Evolutionary conservation across 2,888 invertebrate genomes (phyloP).

Genomic region (Esperia sulphurella): DNA sequence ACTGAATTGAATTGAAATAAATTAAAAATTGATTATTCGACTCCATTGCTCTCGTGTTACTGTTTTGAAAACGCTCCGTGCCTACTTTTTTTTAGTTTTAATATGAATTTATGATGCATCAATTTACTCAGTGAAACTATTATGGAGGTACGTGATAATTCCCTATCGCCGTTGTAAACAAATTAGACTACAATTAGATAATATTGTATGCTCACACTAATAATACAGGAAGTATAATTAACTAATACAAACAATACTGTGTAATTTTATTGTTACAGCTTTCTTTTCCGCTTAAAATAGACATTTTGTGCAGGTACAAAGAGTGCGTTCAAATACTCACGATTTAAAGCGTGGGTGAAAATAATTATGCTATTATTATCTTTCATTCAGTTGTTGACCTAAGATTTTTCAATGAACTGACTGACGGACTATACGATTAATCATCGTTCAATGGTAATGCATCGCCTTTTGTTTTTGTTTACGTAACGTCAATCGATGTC

Average conservation of each 20-base stretch:
- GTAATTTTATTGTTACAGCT: constrained; percentile 26
- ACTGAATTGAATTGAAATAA: no score
- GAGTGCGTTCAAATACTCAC: background rate
- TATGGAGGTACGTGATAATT: no score
- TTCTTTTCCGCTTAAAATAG: constrained; percentile 6
- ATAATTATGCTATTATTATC: constrained; percentile 27
- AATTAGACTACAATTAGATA: constrained; percentile 1
- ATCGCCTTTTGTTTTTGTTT: constrained; percentile 58
- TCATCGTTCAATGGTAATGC: constrained; percentile 59
- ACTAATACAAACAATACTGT: constrained; percentile 14
- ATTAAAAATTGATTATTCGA: no score
- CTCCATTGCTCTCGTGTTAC: no score
- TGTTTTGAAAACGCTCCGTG: no score
- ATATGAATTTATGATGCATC: background rate
- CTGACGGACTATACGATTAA: constrained; percentile 36
- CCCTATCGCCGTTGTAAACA: background rate
- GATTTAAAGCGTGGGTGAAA: background rate
- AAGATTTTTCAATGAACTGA: constrained; percentile 40
- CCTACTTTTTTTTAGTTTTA: no score
- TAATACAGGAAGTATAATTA: constrained; percentile 7
- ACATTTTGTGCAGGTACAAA: background rate
- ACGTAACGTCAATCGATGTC: constrained; percentile 39
- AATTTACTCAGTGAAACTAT: background rate
- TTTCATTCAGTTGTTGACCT: constrained; percentile 40
- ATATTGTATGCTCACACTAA: constrained; percentile 1